phyloP scores from a whole-genome alignment of 2,797 vertebrate genomes.

The Remorina albescens region DNA sequence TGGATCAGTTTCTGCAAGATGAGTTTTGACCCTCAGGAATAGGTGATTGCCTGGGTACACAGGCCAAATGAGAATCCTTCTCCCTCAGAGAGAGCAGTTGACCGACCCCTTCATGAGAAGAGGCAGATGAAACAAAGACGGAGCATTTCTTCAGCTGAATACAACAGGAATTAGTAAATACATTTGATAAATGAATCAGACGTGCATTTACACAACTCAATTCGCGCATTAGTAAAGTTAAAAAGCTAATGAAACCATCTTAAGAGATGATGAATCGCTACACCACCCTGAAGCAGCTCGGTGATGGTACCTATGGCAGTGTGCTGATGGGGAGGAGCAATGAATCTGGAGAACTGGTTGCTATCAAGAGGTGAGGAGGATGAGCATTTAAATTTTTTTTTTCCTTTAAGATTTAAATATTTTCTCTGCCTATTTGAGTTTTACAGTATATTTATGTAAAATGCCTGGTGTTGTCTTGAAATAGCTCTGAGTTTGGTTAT shows the following conservation, averaged over 20 bases:
- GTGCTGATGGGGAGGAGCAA: conserved; percentile 97
- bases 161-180: conserved; percentile 1
- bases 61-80: neutral
- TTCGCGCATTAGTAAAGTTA: conserved; percentile 28
- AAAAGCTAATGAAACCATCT: conserved; percentile 57
- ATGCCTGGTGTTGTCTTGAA: neutral
- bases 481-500: neutral
- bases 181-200: conserved; percentile 26
- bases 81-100: conserved; percentile 7
- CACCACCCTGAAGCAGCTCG: conserved; percentile 93
- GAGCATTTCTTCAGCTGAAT: neutral
- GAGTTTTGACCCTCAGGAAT: conserved; percentile 45
- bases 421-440: neutral
- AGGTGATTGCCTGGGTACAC: conserved; percentile 1
- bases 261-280: conserved; percentile 93
- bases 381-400: neutral
- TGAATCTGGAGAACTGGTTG: conserved; percentile 96
- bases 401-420: neutral
- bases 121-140: conserved; percentile 3
- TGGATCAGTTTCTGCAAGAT: conserved; percentile 50
- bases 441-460: neutral
- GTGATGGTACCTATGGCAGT: conserved; percentile 97
- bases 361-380: conserved; percentile 92
- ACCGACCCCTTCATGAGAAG: conserved; percentile 3
- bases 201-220: neutral